These are phyloP conservation scores for Halcyon senegalensis DNA, from an alignment of 2,113 vertebrate species.

Conservation along the genomic window DNA sequence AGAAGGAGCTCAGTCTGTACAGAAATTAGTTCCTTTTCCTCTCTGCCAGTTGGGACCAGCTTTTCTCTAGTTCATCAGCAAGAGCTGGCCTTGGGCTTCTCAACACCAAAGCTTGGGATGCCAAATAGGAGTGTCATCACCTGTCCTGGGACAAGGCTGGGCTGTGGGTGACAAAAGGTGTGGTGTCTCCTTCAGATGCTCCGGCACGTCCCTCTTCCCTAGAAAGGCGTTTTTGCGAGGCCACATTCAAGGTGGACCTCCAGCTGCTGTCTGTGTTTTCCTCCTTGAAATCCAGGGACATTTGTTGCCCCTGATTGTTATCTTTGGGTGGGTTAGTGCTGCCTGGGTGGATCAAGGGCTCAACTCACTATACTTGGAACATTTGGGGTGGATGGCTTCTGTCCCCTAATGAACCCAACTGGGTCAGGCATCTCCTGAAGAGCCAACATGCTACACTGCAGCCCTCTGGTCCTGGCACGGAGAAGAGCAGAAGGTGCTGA, in stretches of 20 bases:
- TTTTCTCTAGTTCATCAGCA: neutral
- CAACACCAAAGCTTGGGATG: neutral
- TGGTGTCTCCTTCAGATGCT: neutral
- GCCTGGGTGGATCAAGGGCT: neutral
- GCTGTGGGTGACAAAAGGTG: neutral
- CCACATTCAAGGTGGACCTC: fast-evolving
- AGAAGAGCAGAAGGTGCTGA: neutral
- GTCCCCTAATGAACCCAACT: fast-evolving
- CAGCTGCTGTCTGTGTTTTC: neutral
- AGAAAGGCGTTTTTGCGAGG: neutral
- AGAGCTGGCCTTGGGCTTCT: neutral
- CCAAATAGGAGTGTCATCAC: neutral
- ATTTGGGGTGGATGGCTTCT: neutral
- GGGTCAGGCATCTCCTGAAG: neutral
- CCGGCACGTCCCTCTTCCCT: neutral
- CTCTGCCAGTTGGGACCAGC: neutral
- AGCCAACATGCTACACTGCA: neutral
- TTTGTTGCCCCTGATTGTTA: neutral
- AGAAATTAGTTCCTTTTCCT: neutral
- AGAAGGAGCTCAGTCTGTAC: neutral
- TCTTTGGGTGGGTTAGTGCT: neutral
- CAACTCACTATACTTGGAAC: fast-evolving
- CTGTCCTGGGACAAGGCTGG: neutral
- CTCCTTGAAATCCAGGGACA: neutral
- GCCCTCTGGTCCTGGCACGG: neutral